A percentile compares a stretch with the other conserved stretches of the same genome.
Conservation (phyloP, 2,797 vertebrate species). For the Hephaestus fuliginosus region DNA sequence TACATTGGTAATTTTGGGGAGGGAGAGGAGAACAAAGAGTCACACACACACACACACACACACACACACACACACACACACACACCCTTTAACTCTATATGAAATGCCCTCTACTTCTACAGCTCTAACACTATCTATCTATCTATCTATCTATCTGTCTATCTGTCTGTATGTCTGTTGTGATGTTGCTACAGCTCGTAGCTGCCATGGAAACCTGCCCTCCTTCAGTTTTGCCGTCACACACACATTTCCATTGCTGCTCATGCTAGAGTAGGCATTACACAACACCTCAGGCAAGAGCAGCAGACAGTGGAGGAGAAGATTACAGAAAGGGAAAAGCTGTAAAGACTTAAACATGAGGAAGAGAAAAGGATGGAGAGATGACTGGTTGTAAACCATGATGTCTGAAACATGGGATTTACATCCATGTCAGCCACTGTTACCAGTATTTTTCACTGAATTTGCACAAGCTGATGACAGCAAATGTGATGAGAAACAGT, state of each 20-base stretch:
- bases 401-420: not conserved
- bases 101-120: not conserved
- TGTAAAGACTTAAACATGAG: not conserved
- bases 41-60: not conserved
- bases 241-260: constrained; percentile 6
- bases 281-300: constrained; percentile 45
- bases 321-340: constrained; percentile 8
- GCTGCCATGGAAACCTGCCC: constrained; percentile 66
- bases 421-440: not conserved
- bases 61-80: too few relatives aligned
- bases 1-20: constrained; percentile 13
- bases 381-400: not conserved
- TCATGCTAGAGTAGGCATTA: constrained; percentile 55
- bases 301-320: constrained; percentile 10
- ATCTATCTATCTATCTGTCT: constrained; percentile 10
- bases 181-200: constrained; percentile 22
- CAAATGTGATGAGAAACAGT: not conserved
- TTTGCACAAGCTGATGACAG: not conserved
- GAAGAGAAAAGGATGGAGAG: not conserved
- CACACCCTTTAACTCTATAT: not conserved
- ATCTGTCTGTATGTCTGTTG: constrained; percentile 13
- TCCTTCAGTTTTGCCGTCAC: constrained; percentile 25
- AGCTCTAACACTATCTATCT: not conserved
- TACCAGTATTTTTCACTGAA: not conserved
- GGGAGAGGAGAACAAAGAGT: constrained; percentile 29